Base-by-base conservation (phyloP, 1,140 invertebrate species). In the Eupeodes corollae region DNA sequence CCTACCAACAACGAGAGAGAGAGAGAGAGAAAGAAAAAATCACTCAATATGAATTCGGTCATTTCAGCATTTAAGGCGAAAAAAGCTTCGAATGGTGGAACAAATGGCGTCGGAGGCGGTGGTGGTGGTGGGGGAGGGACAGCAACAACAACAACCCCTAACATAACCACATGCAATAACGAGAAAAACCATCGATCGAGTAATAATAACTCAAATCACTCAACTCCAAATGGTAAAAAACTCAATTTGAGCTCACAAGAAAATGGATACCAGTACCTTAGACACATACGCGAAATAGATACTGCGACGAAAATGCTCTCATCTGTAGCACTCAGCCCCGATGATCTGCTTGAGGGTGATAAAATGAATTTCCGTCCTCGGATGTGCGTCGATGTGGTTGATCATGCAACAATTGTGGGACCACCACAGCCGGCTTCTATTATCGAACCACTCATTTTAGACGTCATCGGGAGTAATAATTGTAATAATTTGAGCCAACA, bases 21-120 rank as follows among this genome's bases (percentile, higher is more conserved):
- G 8, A 26, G 3, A 26, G 8, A 26, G 21, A 26, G 8, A 5
- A 41, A 6, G 10, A 15, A 15, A 41, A 41, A 16, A 13, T 18
- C 8, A 41, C 49, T 50, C 52, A 61, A 54, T 33, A 67, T 68
- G 66, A 68, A 68, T 52, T 68, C 66, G 41, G 66, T 68, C 52
- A 68, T 68, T 45, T 68, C 66, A 39, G 65, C 64, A 56, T 68
- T 68, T 56, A 68, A 68, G 44, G 50, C 58, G 21, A 64, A 62
- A 49, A 68, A 61, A 57, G 51, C 46, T 15, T 19, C 45, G 44
- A 30, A 43, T 46, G 32, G 33, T 2, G 12, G 19, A 10, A 5
- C n/a, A 12, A 30, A 21, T 19, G 41, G 42, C 50, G 41, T 33
- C 35, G 39, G 14, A 21, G 11, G 48, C 35, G n/a, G 35, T 16